Evolutionary conservation across 1,140 invertebrate species (phyloP), one percentile per base, ranked within the genome.

Genomic region (Euura saliciscinereae): DNA sequence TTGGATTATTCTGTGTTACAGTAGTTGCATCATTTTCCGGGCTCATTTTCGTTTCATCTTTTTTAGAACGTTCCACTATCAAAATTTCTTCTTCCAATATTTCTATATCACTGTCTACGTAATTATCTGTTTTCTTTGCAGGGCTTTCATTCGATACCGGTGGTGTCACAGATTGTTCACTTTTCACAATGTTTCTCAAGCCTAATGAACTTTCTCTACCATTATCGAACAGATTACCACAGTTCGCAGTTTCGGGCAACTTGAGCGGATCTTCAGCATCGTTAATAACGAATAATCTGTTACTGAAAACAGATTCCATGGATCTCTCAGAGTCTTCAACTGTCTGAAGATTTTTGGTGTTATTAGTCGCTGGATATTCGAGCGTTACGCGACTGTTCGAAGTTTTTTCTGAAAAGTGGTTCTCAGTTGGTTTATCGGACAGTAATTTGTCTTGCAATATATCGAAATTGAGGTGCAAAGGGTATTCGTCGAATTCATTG

Each of bases 101-200:
- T 45, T 86, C 85, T 44, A 85, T 79, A 46, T 85, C 85, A 72
- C 84, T 85, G 65, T 86, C 85, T 2, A 80, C 78, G 10, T 83
- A 77, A 4, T 71, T 74, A 11, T 44, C 43, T 44, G 28, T 10
- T 67, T 67, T 44, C 5, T 67, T 67, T 10, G 3, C 66, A 67
- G 66, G 2, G 3, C 69, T 76, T 7, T 45, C 65, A 0, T 43
- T n/a, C 1, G 71, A 11, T 59, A 59, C 45, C 51, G 0, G 68
- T 43, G 7, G 7, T 0, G 2, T 74, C 13, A 8, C 2, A 13
- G 69, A 71, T 10, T 45, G 64, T 43, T 13, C 5, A 4, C 65
- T 69, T 11, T 59, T 3, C 51, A n/a, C 3, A 1, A 72, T 42
- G 11, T 68, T 78, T 6, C 78, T 80, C 2, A 86, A 42, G 0